Base-by-base conservation (phyloP, 2,113 vertebrate species). In the Baryphthengus martii region DNA sequence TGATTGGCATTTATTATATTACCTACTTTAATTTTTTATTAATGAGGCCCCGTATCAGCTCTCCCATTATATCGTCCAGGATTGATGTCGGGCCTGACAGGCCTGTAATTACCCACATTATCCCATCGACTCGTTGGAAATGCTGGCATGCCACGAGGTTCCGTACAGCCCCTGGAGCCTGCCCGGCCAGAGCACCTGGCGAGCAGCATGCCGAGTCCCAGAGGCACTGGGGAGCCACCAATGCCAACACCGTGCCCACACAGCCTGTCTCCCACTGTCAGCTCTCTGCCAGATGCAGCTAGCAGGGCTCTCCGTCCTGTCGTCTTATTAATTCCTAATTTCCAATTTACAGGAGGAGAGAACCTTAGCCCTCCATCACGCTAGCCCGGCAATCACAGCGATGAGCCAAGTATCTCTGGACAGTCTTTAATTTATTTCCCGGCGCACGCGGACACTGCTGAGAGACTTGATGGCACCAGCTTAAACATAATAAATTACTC, bases 401-500 rank as follows among this genome's bases (percentile, higher is more conserved):
- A 97, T 91, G 97, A 98, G 95, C 97, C 97, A 97, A 97, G 97
- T 91, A 95, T 97, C 97, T 98, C 97, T 96, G 97, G 97, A 97
- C 98, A 98, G 96, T 96, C 97, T 98, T 97, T 98, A 97, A 98
- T 98, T 98, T 98, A 97, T 98, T 98, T 98, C 97, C 97, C 96
- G 58, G 97, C 33, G 70, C 95, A 96, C 93, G 13, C 85, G 72
- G 97, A 97, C 96, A 95, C 97, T 96, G 93, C 97, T 91, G 97
- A 97, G 97, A 98, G 97, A 96, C 97, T 97, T 94, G 96, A 98
- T 98, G 97, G 97, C 97, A 97, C 97, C 97, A 97, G 97, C 96
- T 98, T 98, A 98, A 98, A 98, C 97, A 96, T 97, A 98, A 98
- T 98, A 98, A 98, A 98, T 98, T 96, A 97, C 98, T 98, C 97